Percentiles rank a stretch among this genome's conserved stretches.
These are phyloP conservation scores for Chironomus striatipennis DNA, from an alignment of 1,140 invertebrate species.

Conservation along the genomic window DNA sequence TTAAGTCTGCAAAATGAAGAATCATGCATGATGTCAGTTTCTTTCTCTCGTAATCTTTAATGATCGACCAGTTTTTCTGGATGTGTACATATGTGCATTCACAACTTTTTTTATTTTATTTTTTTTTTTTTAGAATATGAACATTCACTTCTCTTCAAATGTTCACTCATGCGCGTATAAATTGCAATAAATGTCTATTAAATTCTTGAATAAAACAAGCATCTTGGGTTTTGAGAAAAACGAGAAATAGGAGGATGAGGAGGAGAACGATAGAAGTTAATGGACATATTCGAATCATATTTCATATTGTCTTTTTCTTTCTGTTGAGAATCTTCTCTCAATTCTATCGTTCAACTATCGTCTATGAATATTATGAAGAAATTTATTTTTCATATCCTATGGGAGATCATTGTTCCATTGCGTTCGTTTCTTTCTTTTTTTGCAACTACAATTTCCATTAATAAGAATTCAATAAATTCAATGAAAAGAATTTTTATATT, in stretches of 20 bases:
- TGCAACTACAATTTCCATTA: too few species aligned
- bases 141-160: neutral
- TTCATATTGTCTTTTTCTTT: neutral
- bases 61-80: conserved; percentile 11
- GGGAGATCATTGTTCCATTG: neutral
- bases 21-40: neutral
- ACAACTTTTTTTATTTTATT: neutral
- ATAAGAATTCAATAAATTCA: neutral
- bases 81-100: neutral
- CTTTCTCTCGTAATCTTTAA: neutral
- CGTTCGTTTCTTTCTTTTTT: too few species aligned
- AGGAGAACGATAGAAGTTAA: neutral
- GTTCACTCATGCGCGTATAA: conserved; percentile 6
- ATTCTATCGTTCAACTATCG: too few species aligned
- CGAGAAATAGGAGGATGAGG: neutral
- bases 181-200: neutral
- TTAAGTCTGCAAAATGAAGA: too few species aligned
- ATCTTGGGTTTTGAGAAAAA: neutral
- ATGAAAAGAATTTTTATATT: neutral
- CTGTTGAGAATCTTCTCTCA: too few species aligned
- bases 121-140: neutral
- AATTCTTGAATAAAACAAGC: too few species aligned
- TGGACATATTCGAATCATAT: conserved; percentile 13
- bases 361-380: too few species aligned
- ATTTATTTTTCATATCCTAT: neutral